Conservation (phyloP, 2,113 vertebrate species). For the Tupaia chinensis region DNA sequence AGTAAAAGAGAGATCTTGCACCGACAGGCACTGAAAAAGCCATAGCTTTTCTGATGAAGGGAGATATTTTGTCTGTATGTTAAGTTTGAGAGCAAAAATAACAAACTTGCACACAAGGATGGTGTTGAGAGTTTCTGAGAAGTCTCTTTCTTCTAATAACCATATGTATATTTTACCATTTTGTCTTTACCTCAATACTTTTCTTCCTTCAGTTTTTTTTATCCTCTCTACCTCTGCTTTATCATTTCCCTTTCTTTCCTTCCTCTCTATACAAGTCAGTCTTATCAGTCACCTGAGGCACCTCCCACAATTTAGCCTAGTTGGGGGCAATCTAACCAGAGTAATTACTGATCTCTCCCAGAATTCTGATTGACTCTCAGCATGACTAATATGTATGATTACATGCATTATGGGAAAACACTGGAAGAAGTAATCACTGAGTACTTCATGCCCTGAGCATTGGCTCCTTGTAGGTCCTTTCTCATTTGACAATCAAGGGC, state of each 20-base stretch:
- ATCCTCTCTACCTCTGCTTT: background rate
- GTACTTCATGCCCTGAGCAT: background rate
- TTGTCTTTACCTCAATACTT: background rate
- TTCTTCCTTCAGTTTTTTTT: background rate
- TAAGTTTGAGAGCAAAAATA: slow-evolving; percentile 31
- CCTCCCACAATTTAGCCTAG: background rate
- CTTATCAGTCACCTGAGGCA: background rate
- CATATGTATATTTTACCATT: background rate
- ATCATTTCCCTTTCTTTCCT: background rate
- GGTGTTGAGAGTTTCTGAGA: background rate
- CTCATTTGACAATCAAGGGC: background rate
- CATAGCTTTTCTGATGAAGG: background rate
- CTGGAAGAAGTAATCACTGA: background rate
- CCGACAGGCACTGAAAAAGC: background rate
- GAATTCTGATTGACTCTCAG: background rate
- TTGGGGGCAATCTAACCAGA: background rate
- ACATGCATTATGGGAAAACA: background rate
- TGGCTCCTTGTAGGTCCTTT: background rate
- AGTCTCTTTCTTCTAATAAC: background rate
- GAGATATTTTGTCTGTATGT: background rate
- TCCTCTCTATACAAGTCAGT: background rate
- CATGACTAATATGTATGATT: background rate
- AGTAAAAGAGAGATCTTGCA: background rate
- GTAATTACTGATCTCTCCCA: background rate
- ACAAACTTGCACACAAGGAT: background rate